Base-by-base conservation (phyloP, 2,888 invertebrate species). In the Homarus gammarus region DNA sequence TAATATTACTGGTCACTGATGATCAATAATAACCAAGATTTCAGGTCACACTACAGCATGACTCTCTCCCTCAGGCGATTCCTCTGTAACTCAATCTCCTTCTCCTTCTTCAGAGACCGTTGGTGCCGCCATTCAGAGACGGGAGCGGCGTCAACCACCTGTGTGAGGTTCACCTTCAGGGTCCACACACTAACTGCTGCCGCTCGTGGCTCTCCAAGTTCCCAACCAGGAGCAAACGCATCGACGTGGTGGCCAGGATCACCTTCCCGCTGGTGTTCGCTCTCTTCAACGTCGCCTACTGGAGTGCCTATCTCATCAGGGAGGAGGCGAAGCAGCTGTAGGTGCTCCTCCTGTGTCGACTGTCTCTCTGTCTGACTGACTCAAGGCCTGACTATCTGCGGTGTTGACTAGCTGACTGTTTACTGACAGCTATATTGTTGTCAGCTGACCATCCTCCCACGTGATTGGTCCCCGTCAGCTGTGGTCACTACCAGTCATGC, bases 161-260 rank as follows among this genome's bases (percentile, higher is more conserved):
- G 81, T 89, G 89, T 49, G 89, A 89, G 84, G 72, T 89, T n/a
- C 89, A 89, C 40, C 70, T 84, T 31, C 84, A 68, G 44, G 77
- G 82, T 1, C 70, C 88, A n/a, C 70, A 38, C 6, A 40, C 33
- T 22, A 75, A 70, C 61, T 89, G 89, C 79, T 73, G 78, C 68
- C 70, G 51, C 10, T 81, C 84, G 6, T 90, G 90, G 90, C 70
- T 91, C 94, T 97, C 97, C 94, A 98, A 98, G 95, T 98, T 98
- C 95, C 98, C 98, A 91, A 98, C 98, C 93, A 96, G 97, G 94
- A 98, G 98, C 95, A 98, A 98, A 96, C 96, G 98, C 94, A 99
- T 99, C 94, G 98, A 99, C 95, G 98, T 98, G 95, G 97, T 99
- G 94, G 98, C 98, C 91, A 96, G 98, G 94, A 98, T 98, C 95